Percentiles rank a stretch among this genome's conserved stretches.
phyloP scores from a whole-genome alignment of 2,797 vertebrate species.

The Diplodus sargus region DNA sequence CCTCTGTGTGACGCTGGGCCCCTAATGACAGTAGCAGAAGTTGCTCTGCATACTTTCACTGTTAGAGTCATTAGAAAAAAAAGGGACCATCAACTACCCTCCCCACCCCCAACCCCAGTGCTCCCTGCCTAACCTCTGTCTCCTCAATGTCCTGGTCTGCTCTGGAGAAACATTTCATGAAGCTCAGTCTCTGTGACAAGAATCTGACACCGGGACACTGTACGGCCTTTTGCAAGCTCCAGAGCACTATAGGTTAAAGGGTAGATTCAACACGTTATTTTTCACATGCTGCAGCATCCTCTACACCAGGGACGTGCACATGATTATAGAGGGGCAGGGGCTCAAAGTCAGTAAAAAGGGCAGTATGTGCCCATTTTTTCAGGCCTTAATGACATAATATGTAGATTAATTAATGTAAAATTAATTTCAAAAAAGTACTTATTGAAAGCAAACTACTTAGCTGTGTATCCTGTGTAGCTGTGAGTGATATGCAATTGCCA shows the following conservation, averaged over 20 bases:
- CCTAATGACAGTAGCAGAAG: slow-evolving; percentile 85
- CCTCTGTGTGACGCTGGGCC: slow-evolving; percentile 68
- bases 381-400: too few species aligned
- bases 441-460: too few species aligned
- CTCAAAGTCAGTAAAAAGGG: too few species aligned
- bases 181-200: neutral
- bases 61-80: slow-evolving; percentile 76
- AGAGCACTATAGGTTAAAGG: too few species aligned
- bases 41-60: slow-evolving; percentile 81
- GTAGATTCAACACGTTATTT: neutral
- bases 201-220: neutral
- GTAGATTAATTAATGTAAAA: too few species aligned
- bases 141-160: slow-evolving; percentile 54
- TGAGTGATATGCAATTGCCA: too few species aligned
- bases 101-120: slow-evolving; percentile 35
- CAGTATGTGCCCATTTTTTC: too few species aligned
- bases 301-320: too few species aligned
- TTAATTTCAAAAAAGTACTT: too few species aligned
- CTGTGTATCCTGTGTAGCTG: too few species aligned
- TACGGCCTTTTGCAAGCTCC: neutral
- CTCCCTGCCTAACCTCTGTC: slow-evolving; percentile 49
- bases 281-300: too few species aligned
- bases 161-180: slow-evolving; percentile 32
- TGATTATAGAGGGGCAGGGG: too few species aligned
- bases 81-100: slow-evolving; percentile 51